These are phyloP conservation scores for Axinella damicornis DNA, from an alignment of 37 sponge, comb jelly and placozoan genomes.

Conservation along the genomic window DNA sequence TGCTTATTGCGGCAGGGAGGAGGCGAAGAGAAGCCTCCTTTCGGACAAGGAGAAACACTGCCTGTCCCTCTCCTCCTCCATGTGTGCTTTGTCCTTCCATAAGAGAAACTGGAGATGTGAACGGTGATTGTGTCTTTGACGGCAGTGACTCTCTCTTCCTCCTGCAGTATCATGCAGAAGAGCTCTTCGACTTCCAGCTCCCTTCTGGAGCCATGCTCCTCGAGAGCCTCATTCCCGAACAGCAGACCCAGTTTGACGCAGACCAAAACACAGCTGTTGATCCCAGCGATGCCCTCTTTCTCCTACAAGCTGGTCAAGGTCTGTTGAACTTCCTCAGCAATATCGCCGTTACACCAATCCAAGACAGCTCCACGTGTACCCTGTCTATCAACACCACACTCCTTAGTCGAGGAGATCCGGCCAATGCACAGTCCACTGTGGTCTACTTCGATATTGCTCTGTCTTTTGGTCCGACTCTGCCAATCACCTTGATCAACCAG, in stretches of 20 bases:
- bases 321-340: conserved; percentile 55
- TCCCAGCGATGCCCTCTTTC: conserved; percentile 64
- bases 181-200: conserved; percentile 41
- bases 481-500: conserved; percentile 7
- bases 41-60: conserved; percentile 10
- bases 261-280: conserved; percentile 67
- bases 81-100: conserved; percentile 14
- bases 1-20: conserved; percentile 6
- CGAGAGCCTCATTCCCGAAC: conserved; percentile 2
- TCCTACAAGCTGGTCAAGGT: conserved; percentile 25
- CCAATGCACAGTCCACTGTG: background rate
- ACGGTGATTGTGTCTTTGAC: conserved; percentile 79
- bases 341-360: conserved; percentile 34
- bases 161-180: conserved; percentile 47
- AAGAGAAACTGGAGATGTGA: conserved; percentile 66
- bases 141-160: conserved; percentile 41
- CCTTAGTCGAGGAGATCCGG: conserved; percentile 8
- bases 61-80: conserved; percentile 16
- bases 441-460: conserved; percentile 77
- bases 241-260: conserved; percentile 51
- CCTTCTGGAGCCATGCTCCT: conserved; percentile 16
- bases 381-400: conserved; percentile 48
- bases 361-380: conserved; percentile 29
- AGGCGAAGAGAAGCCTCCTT: conserved; percentile 1
- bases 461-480: conserved; percentile 22